A percentile compares a stretch with the other conserved stretches of the same genome.
phyloP scores from a whole-genome alignment of 2,888 invertebrate species.

The Kuschelorhynchus macadamiae region DNA sequence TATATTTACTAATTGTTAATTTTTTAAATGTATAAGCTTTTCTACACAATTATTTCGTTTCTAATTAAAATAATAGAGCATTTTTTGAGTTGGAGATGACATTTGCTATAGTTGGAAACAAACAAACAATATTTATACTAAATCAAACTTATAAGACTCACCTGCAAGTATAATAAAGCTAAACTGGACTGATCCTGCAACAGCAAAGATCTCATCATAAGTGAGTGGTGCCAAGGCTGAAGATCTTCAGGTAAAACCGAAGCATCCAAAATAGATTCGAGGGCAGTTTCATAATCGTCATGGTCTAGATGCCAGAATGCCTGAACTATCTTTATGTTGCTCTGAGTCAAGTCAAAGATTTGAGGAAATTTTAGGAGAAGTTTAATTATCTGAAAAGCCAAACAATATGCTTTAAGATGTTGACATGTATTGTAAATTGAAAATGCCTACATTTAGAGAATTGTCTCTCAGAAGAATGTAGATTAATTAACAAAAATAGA shows the following conservation, averaged over 20 bases:
- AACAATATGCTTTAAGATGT: not conserved
- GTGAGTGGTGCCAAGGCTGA: conserved; percentile 81
- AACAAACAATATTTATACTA: too few species aligned
- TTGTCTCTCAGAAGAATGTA: too few species aligned
- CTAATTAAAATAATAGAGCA: too few species aligned
- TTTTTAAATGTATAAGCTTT: too few species aligned
- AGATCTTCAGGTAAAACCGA: conserved; percentile 72
- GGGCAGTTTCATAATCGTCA: conserved; percentile 82
- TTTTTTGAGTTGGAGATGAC: too few species aligned
- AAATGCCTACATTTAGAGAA: too few species aligned
- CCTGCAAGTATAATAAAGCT: conserved; percentile 79
- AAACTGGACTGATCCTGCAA: conserved; percentile 79
- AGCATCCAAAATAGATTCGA: conserved; percentile 76
- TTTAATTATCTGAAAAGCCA: conserved; percentile 27
- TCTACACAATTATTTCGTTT: too few species aligned
- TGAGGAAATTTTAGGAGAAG: conserved; percentile 81
- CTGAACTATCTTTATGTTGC: conserved; percentile 83
- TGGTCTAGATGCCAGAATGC: conserved; percentile 94
- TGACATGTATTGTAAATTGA: not conserved
- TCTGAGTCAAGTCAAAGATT: conserved; percentile 82
- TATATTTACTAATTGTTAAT: too few species aligned
- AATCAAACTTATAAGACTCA: too few species aligned
- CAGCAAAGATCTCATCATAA: conserved; percentile 77
- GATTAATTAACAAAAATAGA: too few species aligned
- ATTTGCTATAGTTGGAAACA: too few species aligned